phyloP scores from a whole-genome alignment of 2,113 vertebrate genomes.

The Parotia lawesii region DNA sequence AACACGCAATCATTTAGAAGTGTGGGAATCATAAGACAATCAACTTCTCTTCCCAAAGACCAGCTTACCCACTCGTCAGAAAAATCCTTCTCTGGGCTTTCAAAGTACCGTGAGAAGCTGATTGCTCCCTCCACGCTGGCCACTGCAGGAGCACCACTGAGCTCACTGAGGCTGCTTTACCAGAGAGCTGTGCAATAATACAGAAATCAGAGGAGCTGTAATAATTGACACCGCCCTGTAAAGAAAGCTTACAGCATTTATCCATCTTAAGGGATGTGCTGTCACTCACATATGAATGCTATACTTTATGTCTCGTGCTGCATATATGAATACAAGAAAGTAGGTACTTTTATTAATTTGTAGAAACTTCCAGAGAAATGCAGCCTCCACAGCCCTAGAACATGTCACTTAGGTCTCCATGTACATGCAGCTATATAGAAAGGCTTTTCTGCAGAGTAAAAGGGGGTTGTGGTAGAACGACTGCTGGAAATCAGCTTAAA shows the following conservation, averaged over 20 bases:
- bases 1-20: background rate
- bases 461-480: background rate
- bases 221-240: conserved; percentile 11
- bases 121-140: conserved; percentile 19
- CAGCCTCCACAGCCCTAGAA: conserved; percentile 9
- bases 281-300: background rate
- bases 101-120: background rate
- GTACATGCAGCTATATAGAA: background rate
- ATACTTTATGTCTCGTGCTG: background rate
- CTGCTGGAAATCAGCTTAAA: conserved; percentile 43
- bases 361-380: conserved; percentile 9
- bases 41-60: background rate
- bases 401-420: background rate
- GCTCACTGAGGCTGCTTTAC: background rate
- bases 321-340: background rate
- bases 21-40: background rate
- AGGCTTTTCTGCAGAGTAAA: conserved; percentile 10
- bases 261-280: conserved; percentile 58
- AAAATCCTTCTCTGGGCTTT: conserved; percentile 1
- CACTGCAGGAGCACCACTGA: conserved; percentile 1
- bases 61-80: background rate
- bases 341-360: background rate
- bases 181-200: background rate
- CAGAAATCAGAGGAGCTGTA: conserved; percentile 21
- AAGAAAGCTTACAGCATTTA: conserved; percentile 51